phyloP scores from a whole-genome alignment of 2,113 vertebrate genomes.

The Pollimyrus isidori region DNA sequence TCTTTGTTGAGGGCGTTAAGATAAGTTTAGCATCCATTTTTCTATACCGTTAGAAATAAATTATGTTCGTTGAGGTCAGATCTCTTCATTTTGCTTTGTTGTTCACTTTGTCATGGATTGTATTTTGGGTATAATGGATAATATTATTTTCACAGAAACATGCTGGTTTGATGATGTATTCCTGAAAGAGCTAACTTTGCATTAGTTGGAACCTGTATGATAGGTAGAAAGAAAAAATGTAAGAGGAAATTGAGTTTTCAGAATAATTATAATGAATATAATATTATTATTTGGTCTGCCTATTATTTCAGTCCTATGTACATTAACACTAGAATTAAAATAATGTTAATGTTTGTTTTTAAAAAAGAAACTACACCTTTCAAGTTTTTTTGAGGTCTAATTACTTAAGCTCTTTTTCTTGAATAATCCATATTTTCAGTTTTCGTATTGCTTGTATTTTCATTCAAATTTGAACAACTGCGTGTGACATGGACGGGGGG shows the following conservation, averaged over 20 bases:
- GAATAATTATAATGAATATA: neutral
- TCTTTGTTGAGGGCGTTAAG: constrained; percentile 20
- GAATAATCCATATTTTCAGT: neutral
- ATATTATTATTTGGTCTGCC: neutral
- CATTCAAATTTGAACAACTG: neutral
- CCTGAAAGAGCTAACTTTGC: neutral
- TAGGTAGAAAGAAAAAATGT: neutral
- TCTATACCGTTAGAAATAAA: neutral
- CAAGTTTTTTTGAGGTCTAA: constrained; percentile 12
- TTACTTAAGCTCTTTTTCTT: neutral
- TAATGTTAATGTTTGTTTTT: constrained; percentile 4
- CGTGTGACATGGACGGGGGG: neutral
- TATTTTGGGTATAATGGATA: neutral
- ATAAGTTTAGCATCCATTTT: constrained; percentile 19
- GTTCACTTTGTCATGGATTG: neutral
- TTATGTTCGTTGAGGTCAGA: neutral
- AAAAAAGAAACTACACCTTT: constrained; percentile 4
- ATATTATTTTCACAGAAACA: neutral
- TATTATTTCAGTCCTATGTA: neutral
- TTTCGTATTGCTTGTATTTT: neutral
- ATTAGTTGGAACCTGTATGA: neutral
- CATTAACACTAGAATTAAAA: neutral
- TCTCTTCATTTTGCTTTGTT: neutral
- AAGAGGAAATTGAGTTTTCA: neutral
- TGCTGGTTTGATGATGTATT: neutral